Conservation (phyloP, 2,113 vertebrate genomes). For the Falcunculus frontatus region DNA sequence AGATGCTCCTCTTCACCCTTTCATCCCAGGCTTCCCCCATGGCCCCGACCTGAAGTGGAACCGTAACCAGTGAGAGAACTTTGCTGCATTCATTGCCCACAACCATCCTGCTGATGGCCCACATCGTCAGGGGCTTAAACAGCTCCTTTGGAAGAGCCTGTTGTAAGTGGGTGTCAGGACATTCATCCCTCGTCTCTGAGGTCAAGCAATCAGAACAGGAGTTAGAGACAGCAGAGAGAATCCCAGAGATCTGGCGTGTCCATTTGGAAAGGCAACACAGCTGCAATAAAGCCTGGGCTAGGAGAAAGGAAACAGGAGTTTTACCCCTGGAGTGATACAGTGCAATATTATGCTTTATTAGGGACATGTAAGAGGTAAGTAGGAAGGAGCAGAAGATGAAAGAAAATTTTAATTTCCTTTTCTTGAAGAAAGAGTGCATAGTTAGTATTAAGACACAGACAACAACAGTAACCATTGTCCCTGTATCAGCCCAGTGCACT, state of each 20-base stretch:
- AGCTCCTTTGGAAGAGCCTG: neutral
- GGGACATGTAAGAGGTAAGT: neutral
- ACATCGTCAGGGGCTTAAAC: neutral
- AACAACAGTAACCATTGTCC: neutral
- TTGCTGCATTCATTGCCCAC: neutral
- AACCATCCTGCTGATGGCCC: neutral
- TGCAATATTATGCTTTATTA: neutral
- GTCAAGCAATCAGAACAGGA: neutral
- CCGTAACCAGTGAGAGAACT: neutral
- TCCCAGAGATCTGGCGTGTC: neutral
- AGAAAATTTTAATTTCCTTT: neutral
- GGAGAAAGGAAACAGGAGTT: neutral
- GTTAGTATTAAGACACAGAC: neutral
- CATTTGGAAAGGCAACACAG: neutral
- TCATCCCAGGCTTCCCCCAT: neutral
- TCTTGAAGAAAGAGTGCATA: neutral
- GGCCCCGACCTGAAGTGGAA: neutral
- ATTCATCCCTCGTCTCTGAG: neutral
- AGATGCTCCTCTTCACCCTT: neutral
- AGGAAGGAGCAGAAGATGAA: neutral
- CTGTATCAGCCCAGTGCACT: neutral
- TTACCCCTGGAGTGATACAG: neutral
- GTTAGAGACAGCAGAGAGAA: neutral
- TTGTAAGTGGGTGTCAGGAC: neutral
- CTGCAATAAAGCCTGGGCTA: neutral